Evolutionary conservation across 2,888 invertebrate species (phyloP).

Genomic region (Onthophagus sagittarius): DNA sequence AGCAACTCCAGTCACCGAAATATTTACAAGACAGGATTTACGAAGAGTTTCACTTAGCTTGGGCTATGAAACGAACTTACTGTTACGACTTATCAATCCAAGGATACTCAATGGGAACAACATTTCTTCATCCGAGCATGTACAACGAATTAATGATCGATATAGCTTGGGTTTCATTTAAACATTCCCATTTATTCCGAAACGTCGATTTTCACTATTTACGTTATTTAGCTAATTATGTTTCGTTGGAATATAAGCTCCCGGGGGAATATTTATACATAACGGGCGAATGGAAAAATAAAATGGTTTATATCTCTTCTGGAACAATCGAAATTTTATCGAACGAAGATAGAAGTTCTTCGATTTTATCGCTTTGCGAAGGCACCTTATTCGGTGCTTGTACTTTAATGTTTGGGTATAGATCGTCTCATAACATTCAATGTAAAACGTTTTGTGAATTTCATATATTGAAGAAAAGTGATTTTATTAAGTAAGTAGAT

Average conservation of each 20-base stretch:
- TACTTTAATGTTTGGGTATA: slow-evolving; percentile 25
- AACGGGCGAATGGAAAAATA: slow-evolving; percentile 27
- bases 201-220: slow-evolving; percentile 27
- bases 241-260: slow-evolving; percentile 26
- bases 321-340: slow-evolving; percentile 33
- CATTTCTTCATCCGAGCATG: slow-evolving; percentile 25
- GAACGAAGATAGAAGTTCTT: slow-evolving; percentile 32
- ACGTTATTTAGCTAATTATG: slow-evolving; percentile 26
- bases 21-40: neutral
- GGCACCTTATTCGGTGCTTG: slow-evolving; percentile 33
- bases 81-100: neutral
- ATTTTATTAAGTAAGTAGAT: slow-evolving; percentile 20
- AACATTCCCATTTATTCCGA: slow-evolving; percentile 32
- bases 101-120: slow-evolving; percentile 15
- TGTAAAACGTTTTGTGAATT: slow-evolving; percentile 33
- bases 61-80: slow-evolving; percentile 10
- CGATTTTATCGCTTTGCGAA: slow-evolving; percentile 30
- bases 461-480: slow-evolving; percentile 24
- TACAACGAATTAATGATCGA: slow-evolving; percentile 28
- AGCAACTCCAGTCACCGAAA: neutral
- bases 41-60: slow-evolving; percentile 15
- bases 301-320: slow-evolving; percentile 32
- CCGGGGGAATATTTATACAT: slow-evolving; percentile 31
- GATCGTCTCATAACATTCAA: slow-evolving; percentile 28
- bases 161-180: slow-evolving; percentile 28